Percentiles rank a stretch among this genome's conserved stretches.
These are phyloP conservation scores for Megastigmus dorsalis DNA, from an alignment of 2,888 invertebrate genomes.

Conservation along the genomic window DNA sequence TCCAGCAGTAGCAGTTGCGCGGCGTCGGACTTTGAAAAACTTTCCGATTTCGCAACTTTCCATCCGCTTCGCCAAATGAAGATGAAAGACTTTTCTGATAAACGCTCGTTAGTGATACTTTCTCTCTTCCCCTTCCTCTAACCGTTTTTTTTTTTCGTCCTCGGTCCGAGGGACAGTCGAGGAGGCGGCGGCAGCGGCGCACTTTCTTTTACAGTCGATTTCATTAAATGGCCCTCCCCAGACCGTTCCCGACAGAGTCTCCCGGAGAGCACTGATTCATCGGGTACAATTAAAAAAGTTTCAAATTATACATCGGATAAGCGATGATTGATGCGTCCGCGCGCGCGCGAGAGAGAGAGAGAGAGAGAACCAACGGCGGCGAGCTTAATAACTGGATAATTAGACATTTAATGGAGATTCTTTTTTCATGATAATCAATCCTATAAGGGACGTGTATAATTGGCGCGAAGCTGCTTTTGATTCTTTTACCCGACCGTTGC, in stretches of 20 bases:
- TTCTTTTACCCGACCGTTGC: too few relatives aligned
- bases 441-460: too few relatives aligned
- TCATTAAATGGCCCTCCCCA: constrained; percentile 30
- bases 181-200: background rate
- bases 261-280: constrained; percentile 27
- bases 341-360: background rate
- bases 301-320: constrained; percentile 49
- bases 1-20: background rate
- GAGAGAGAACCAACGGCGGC: background rate
- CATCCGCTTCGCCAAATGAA: constrained; percentile 58
- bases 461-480: too few relatives aligned
- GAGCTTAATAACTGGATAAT: constrained; percentile 41
- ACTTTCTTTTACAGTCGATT: constrained; percentile 48
- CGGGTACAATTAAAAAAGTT: constrained; percentile 50
- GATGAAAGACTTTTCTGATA: constrained; percentile 60
- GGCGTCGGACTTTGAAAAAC: constrained; percentile 43
- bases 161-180: constrained; percentile 11
- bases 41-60: constrained; percentile 53
- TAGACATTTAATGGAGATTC: constrained; percentile 21
- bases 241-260: background rate
- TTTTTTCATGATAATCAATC: constrained; percentile 19
- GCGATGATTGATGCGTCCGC: constrained; percentile 43
- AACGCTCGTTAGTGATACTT: constrained; percentile 54
- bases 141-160: too few relatives aligned
- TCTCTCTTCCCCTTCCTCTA: constrained; percentile 5